Percentiles rank a stretch among this genome's conserved stretches.
Evolutionary conservation across 2,113 vertebrate genomes (phyloP).

Genomic region (Calidris pygmaea): DNA sequence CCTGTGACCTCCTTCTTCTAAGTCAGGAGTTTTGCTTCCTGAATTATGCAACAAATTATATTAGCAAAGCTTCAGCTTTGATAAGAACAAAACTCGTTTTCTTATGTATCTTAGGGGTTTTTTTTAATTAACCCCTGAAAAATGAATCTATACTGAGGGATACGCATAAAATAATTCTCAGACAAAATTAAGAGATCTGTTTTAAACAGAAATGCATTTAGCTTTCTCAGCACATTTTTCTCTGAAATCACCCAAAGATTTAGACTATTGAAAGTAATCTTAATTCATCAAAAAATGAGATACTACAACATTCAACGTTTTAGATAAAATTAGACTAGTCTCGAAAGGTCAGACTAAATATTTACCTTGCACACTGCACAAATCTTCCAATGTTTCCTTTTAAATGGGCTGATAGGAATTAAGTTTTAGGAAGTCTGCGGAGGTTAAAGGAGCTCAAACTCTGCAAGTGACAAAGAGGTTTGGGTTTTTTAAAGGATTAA

Average conservation of each 20-base stretch:
- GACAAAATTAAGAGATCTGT: neutral
- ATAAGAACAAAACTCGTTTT: neutral
- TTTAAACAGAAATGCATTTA: neutral
- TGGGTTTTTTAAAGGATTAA: neutral
- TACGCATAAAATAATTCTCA: neutral
- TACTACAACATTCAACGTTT: neutral
- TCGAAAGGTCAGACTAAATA: neutral
- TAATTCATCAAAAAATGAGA: neutral
- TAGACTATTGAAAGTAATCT: neutral
- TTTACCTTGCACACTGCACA: neutral
- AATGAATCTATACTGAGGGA: neutral
- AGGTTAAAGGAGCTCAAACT: neutral
- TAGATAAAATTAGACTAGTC: neutral
- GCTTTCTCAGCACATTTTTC: neutral
- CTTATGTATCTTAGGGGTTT: neutral
- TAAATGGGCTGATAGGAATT: neutral
- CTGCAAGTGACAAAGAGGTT: neutral
- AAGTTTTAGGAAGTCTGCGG: neutral
- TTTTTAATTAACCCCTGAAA: neutral
- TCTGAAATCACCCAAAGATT: neutral
- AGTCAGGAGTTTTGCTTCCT: slow-evolving; percentile 25
- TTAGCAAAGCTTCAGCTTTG: neutral
- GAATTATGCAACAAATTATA: slow-evolving; percentile 11
- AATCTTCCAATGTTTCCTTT: neutral
- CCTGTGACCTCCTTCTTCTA: neutral